Base-by-base conservation (phyloP, 2,113 vertebrate genomes). In the Hucho hucho region DNA sequence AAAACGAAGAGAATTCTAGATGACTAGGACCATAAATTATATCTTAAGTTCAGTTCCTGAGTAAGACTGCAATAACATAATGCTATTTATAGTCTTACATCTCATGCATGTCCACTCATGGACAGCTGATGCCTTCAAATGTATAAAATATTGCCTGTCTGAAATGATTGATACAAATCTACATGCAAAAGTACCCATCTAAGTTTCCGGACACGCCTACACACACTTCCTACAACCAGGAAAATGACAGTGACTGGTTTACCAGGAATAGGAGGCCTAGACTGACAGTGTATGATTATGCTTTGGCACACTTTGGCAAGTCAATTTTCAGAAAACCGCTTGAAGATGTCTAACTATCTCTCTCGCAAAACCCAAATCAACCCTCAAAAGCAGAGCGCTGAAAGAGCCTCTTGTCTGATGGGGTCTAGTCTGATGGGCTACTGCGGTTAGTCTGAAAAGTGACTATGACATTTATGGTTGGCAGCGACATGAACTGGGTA, bases 291-390 rank as follows among this genome's bases (percentile, higher is more conserved):
- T 66, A 28, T 26, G 16, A 49, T 73, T 73, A 65, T 25, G 18
- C 32, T 12, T 49, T 67, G 47, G 64, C 29, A 9, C 26, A 53
- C 53, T 58, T 25, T 37, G 6, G 12, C 26, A 64, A 18, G 49
- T 53, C 5, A 9, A 25, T 64, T 13, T 1, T 26, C 63, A 64
- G 63, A 64, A 53, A 53, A 53, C 1, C 25, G 32, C 63, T 64
- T 5, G 12, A 26, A 47, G 64, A 32, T 67, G 61, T 58, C 4
- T 53, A 74, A 5, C 65, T 64, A 63, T 74, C 47, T 79, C 11
- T 75, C 26, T 66, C 0, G 70, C 69, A 61, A 32, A 56, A 25
- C 64, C 18, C 69, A 75, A 69, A 76, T 24, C 64, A 47, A 25
- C 22, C 37, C 68, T 69, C 37, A 28, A 28, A 25, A 65, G 64